Conservation (phyloP, 2,113 vertebrate species). For the Dendropsophus ebraccatus region DNA sequence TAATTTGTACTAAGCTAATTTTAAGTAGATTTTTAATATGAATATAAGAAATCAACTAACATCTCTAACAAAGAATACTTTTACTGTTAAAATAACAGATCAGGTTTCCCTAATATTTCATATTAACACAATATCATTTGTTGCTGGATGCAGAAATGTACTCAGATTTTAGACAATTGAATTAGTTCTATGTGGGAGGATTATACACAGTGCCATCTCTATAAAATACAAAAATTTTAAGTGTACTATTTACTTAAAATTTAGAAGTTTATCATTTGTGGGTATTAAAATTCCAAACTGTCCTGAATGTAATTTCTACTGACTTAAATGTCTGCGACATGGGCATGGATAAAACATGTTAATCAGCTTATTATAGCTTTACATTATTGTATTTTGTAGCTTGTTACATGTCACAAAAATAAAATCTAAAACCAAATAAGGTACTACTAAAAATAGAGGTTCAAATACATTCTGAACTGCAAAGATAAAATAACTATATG, state of each 20-base stretch:
- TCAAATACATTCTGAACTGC: slow-evolving; percentile 3
- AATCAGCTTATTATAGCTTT: slow-evolving; percentile 41
- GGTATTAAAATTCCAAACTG: slow-evolving; percentile 8
- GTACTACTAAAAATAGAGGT: slow-evolving; percentile 3
- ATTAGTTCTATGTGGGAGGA: slow-evolving; percentile 68
- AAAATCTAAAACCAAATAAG: not conserved
- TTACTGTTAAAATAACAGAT: not conserved
- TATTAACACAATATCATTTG: not conserved
- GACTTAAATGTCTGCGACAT: slow-evolving; percentile 16
- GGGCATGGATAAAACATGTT: slow-evolving; percentile 31
- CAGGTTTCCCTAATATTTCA: not conserved
- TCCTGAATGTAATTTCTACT: slow-evolving; percentile 9
- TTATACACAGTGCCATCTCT: slow-evolving; percentile 63
- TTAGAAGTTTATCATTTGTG: not conserved
- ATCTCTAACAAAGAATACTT: not conserved
- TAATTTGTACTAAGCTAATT: not conserved
- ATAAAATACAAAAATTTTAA: slow-evolving; percentile 11
- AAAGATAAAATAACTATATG: not conserved
- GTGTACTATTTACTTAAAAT: not conserved
- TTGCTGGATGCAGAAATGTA: not conserved
- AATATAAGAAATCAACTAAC: not conserved
- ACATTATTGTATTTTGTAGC: slow-evolving; percentile 23
- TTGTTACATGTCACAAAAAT: not conserved
- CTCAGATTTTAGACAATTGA: slow-evolving; percentile 1
- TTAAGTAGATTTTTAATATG: not conserved